Evolutionary conservation across 1,140 invertebrate genomes (phyloP).

Genomic region (Trichoplusia ni): DNA sequence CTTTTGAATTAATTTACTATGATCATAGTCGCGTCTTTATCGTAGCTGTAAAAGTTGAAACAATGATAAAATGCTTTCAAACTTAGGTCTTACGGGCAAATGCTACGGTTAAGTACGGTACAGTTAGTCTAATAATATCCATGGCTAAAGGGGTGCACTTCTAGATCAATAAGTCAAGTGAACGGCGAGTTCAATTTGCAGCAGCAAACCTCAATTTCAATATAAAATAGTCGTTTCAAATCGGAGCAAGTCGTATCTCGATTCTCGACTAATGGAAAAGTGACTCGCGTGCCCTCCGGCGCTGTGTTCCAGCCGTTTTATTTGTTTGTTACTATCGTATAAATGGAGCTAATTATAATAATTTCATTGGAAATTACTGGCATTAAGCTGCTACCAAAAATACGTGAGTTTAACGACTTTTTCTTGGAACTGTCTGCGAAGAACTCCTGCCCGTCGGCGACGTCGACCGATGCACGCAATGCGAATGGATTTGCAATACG

Average conservation of each 20-base stretch:
- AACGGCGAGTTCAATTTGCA: neutral
- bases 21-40: too few species aligned
- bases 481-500: constrained; percentile 47
- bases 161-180: constrained; percentile 11
- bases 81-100: too few species aligned
- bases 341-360: constrained; percentile 80
- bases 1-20: too few species aligned
- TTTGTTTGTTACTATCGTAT: constrained; percentile 79
- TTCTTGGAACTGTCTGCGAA: constrained; percentile 70
- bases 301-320: constrained; percentile 69
- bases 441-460: constrained; percentile 49
- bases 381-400: constrained; percentile 81
- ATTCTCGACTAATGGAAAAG: constrained; percentile 33
- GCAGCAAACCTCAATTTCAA: constrained; percentile 39
- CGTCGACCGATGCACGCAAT: constrained; percentile 62
- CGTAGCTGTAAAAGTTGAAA: too few species aligned
- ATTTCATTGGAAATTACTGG: constrained; percentile 78
- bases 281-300: constrained; percentile 43
- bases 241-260: constrained; percentile 30
- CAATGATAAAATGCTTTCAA: too few species aligned
- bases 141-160: neutral
- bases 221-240: constrained; percentile 44
- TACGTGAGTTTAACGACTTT: constrained; percentile 79
- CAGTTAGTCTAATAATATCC: neutral
- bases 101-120: neutral